Base-by-base conservation (phyloP, 2,888 invertebrate genomes). In the Dasypogon diadema region DNA sequence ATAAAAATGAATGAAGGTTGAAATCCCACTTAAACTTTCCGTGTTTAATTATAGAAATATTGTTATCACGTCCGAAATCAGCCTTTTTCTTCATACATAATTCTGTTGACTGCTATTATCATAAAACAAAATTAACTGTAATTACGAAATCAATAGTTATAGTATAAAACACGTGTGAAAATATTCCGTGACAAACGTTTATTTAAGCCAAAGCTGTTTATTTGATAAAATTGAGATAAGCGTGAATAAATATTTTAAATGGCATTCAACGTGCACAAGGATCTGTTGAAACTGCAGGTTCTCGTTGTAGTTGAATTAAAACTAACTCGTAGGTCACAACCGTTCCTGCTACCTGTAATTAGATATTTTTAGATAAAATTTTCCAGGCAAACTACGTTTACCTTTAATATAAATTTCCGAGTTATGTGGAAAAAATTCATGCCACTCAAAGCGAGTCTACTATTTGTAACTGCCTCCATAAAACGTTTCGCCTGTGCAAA, bases 261-360 rank as follows among this genome's bases (percentile, higher is more conserved):
- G 12, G 16, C 24, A 5, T 54, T 56, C 30, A 73, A 73, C 24
- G 24, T 18, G 34, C 30, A 34, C 80, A 80, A 51, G 82, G 79
- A 60, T 82, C 78, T 14, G 81, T 80, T 55, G 80, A 75, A 55
- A 78, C 80, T 24, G 77, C 63, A 6, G 80, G 81, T 10, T 81
- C 75, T 2, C 77, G 77, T 55, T 80, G 80, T 0, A 80, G 73
- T 60, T 80, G 80, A 21, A 80, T 77, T 1, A 80, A 75, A 21
- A 80, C 80, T 5, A 80, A 74, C 74, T 80, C 80, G 26, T 80
- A 80, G 0, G 90, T 90, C 8, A 91, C 87, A 48, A 91, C 89
- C 0, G 90, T 89, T 16, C 89, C 89, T 10, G 89, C 88, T 79
- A 91, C 88, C 91, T 91, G 83, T n/a, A 77, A 70, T 34, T 30